Conservation (phyloP, 2,113 vertebrate genomes). For the Arvicanthis niloticus region DNA sequence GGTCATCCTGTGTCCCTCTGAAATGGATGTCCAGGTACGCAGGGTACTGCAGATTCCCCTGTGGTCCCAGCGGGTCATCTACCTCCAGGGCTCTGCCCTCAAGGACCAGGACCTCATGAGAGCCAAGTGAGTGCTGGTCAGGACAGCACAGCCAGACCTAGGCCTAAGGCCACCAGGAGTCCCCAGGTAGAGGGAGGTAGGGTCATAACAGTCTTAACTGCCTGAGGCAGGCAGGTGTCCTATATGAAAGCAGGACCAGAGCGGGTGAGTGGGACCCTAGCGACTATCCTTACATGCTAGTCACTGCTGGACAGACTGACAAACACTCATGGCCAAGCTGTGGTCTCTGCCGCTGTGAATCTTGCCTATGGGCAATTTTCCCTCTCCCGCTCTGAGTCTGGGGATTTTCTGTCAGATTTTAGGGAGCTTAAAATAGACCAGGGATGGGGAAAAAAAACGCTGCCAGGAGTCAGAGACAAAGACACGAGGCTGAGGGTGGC, state of each 20-base stretch:
- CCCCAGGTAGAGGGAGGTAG: neutral
- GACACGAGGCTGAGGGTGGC: neutral
- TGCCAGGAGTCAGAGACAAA: neutral
- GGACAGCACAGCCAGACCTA: accelerated
- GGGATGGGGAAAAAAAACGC: neutral
- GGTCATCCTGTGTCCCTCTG: constrained; percentile 96
- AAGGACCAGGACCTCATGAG: constrained; percentile 98
- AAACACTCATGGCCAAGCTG: too few species aligned
- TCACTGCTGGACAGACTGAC: neutral
- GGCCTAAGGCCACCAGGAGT: neutral
- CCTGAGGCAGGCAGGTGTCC: neutral
- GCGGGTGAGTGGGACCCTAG: neutral
- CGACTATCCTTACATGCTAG: too few species aligned
- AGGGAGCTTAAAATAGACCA: neutral
- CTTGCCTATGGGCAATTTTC: accelerated
- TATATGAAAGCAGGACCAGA: neutral
- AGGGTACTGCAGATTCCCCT: constrained; percentile 97
- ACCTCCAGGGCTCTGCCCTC: constrained; percentile 96
- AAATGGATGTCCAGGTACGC: constrained; percentile 97
- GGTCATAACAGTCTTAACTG: neutral
- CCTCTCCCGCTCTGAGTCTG: neutral
- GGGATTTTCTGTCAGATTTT: neutral
- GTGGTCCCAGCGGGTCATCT: constrained; percentile 98
- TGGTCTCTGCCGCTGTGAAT: neutral
- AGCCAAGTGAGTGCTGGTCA: constrained; percentile 92